Evolutionary conservation across 2,113 vertebrate genomes (phyloP).

Genomic region (Dascyllus trimaculatus): DNA sequence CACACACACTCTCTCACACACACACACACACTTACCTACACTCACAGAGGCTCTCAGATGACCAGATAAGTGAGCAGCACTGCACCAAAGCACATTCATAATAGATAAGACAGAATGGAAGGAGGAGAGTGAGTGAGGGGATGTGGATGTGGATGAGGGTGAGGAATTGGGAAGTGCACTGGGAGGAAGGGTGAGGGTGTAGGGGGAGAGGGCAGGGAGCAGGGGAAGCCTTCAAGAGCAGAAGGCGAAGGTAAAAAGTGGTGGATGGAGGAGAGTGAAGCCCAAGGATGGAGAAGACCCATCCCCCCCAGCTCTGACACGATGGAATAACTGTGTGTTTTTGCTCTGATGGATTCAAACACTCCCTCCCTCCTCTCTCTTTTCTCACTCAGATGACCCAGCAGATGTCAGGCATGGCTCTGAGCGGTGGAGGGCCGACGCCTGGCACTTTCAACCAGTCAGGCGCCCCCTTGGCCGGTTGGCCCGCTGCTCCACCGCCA

Average conservation of each 20-base stretch:
- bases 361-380: neutral
- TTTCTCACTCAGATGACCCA: conserved; percentile 91
- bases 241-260: conserved; percentile 10
- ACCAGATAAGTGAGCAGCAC: conserved; percentile 61
- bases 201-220: neutral
- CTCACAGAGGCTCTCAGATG: conserved; percentile 49
- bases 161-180: no score
- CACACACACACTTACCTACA: neutral
- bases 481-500: conserved; percentile 81
- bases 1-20: conserved; percentile 25
- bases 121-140: conserved; percentile 1
- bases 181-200: neutral
- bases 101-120: conserved; percentile 65
- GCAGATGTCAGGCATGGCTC: conserved; percentile 93
- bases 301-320: neutral
- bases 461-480: conserved; percentile 86
- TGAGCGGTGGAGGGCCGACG: conserved; percentile 81
- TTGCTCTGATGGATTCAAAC: conserved; percentile 19
- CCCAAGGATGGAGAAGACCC: conserved; percentile 10
- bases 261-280: conserved; percentile 4
- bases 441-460: conserved; percentile 86
- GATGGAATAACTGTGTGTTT: conserved; percentile 19
- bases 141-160: neutral
- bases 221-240: conserved; percentile 17
- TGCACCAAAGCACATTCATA: conserved; percentile 70